Percentiles rank a stretch among this genome's conserved stretches.
Conservation (phyloP, 2,888 invertebrate species). For the Acanthosepion pharaonis region DNA sequence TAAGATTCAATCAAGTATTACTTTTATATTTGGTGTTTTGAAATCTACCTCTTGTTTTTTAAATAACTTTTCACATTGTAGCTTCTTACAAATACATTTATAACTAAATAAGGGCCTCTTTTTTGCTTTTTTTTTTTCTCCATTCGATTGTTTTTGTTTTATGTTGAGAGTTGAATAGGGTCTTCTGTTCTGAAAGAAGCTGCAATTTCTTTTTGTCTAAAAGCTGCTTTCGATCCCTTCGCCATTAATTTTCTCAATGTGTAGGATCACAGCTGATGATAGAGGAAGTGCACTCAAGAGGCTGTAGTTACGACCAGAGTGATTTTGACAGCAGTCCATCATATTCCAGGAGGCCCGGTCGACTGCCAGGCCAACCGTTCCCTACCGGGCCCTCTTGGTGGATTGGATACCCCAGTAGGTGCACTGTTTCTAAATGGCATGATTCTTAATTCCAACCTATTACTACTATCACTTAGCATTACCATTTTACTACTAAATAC, state of each 20-base stretch:
- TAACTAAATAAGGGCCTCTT: neutral
- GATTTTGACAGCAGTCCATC: conserved; percentile 40
- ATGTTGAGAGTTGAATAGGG: conserved; percentile 33
- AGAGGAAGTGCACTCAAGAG: conserved; percentile 39
- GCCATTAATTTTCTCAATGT: conserved; percentile 25
- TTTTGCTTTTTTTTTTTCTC: neutral
- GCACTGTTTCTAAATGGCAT: conserved; percentile 45
- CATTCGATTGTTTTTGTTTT: neutral
- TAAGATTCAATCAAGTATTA: too few species aligned
- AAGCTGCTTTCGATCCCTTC: conserved; percentile 39
- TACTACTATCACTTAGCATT: conserved; percentile 36
- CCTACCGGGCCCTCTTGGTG: conserved; percentile 46
- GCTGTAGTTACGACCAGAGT: conserved; percentile 46
- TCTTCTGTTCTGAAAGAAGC: neutral
- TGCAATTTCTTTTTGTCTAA: conserved; percentile 33
- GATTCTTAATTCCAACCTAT: conserved; percentile 38
- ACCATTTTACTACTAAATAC: neutral
- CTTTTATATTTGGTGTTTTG: too few species aligned
- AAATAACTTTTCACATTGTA: too few species aligned
- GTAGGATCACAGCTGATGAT: conserved; percentile 37
- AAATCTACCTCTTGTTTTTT: too few species aligned
- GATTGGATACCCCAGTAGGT: conserved; percentile 48
- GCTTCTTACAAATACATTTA: too few species aligned
- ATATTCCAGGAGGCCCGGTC: conserved; percentile 36
- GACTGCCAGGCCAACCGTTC: conserved; percentile 42